Base-by-base conservation (phyloP, 92 coral and sea anemone species). In the Phenganax stokvisi region DNA sequence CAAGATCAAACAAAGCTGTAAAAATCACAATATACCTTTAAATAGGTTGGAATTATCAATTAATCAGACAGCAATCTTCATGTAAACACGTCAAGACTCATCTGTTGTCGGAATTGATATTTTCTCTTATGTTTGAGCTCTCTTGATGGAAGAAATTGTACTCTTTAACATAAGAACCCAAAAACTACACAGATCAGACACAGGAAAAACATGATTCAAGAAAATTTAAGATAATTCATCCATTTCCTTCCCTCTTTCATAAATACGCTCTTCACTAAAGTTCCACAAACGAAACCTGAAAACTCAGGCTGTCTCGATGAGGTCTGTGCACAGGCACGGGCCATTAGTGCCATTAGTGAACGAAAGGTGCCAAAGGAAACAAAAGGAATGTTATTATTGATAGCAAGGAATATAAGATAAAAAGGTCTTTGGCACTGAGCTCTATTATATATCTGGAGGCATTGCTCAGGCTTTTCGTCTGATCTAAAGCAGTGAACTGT, bases 11-110 rank as follows among this genome's bases (percentile, higher is more conserved):
- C 8, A 20, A 64, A 12, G 37, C 47, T 0, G 47, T 5, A 68
- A 68, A 68, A 68, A 6, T 28, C 27, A 17, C 70, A 64, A 29
- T 9, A 75, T 76, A 76, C 81, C 81, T 76, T 37, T 25, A 76
- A 76, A 76, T 76, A 9, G 57, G 20, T 20, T 6, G 68, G 37
- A 76, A 59, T 57, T 44, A 75, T 56, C 80, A 55, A 15, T 12
- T 58, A 30, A 54, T 9, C 57, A 31, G 30, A 29, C 81, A 76
- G 25, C 25, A 57, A 31, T n/a, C 20, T 28, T 25, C 67, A 54
- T 37, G 47, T 37, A 37, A 10, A 8, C 47, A 75, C 80, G 73
- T 20, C 31, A 9, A n/a, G 11, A 11, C 56, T 1, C 55, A 76
- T 76, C 81, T 76, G 81, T 76, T 27, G 3, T 64, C 60, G 31